phyloP scores from a whole-genome alignment of 2,797 vertebrate species.

The Columba guinea region DNA sequence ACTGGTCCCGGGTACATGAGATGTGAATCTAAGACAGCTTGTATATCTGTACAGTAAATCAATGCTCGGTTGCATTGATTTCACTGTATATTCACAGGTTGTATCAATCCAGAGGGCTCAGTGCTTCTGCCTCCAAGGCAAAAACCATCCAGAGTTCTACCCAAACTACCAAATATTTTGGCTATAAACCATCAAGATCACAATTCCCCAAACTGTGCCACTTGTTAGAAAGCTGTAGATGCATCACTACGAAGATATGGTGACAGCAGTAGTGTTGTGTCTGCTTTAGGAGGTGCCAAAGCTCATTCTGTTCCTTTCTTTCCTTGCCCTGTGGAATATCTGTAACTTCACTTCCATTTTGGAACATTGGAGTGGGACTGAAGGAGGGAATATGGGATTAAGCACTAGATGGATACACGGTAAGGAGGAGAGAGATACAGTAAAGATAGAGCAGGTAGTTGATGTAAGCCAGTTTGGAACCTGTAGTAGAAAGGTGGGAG shows the following conservation, averaged over 20 bases:
- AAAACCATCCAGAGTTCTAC: background rate
- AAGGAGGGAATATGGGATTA: background rate
- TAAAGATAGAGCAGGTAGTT: background rate
- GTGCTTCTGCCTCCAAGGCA: background rate
- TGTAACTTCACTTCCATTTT: background rate
- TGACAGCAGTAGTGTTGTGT: background rate
- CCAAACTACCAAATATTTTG: background rate
- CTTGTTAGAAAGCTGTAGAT: background rate
- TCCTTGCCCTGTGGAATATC: accelerated
- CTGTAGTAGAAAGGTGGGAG: background rate
- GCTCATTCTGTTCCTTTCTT: background rate
- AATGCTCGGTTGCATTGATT: background rate
- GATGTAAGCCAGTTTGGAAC: background rate
- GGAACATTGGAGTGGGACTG: background rate
- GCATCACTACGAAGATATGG: background rate
- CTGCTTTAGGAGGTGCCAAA: background rate
- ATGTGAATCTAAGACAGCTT: background rate
- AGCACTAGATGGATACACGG: background rate
- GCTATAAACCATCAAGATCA: background rate
- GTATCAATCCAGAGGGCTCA: background rate
- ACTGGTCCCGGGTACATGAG: background rate
- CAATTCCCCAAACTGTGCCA: background rate
- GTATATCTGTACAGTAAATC: background rate
- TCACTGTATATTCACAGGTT: background rate
- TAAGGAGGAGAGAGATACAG: background rate